Base-by-base conservation (phyloP, 2,797 vertebrate species). In the Platyrinchus mystaceus region DNA sequence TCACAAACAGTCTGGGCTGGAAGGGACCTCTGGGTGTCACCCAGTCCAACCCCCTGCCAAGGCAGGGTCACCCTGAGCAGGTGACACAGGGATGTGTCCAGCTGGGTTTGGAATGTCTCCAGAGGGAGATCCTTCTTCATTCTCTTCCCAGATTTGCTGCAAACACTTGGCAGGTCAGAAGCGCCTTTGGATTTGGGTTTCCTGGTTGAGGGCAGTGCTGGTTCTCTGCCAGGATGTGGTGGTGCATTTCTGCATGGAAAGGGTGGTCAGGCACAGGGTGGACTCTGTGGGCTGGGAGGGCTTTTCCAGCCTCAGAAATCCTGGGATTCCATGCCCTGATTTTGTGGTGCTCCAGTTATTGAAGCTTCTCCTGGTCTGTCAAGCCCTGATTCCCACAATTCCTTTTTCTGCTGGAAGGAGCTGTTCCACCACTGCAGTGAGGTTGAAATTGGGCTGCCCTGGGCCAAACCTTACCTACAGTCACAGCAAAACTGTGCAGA, bases 371-470 rank as follows among this genome's bases (percentile, higher is more conserved):
- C 4, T 23, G 44, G 1, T 53, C 28, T 85, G 36, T 30, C 44
- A 2, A 9, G 4, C 28, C 32, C 14, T 36, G 9, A 47, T 21
- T 39, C 23, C 67, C 1, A 0, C 23, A 32, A 23, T 52, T 50
- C 41, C 12, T 56, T 60, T 73, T 32, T 30, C 37, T 70, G 12
- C 74, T 22, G 21, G 22, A 21, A 22, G 44, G 44, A 46, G 20
- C 20, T 53, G 5, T 56, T 58, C 26, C 21, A 34, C 10, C 19
- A 8, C 15, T 24, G 2, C 13, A 21, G 26, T 0, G 41, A 24
- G 19, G 34, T 14, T 20, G 8, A 37, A 82, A 43, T 11, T 3
- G 0, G 11, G 53, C 32, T 41, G 8, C 10, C 5, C 2, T 2
- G 27, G 66, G 26, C 13, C 10, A 28, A 59, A 2, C 6, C 39